These are phyloP conservation scores for Pandemis corylana DNA, from an alignment of 2,888 invertebrate species.

Conservation along the genomic window DNA sequence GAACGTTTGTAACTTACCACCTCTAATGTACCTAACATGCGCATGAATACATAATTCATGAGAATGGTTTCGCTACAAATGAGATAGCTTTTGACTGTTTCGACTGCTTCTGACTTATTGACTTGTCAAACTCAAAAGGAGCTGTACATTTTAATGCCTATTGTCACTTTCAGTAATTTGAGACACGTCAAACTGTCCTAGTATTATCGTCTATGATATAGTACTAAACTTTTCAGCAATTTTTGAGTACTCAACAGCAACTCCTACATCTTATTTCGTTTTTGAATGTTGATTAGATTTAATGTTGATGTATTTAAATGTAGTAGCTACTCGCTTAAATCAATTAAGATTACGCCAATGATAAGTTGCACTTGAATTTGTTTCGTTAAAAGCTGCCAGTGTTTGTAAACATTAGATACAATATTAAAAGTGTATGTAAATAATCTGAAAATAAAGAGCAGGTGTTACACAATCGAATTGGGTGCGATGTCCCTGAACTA, in stretches of 20 bases:
- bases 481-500: slow-evolving; percentile 76
- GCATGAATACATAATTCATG: slow-evolving; percentile 53
- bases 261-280: neutral
- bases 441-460: slow-evolving; percentile 48
- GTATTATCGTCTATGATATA: too few species aligned
- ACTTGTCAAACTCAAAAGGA: neutral
- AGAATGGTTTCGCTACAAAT: slow-evolving; percentile 43
- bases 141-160: too few species aligned
- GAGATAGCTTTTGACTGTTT: slow-evolving; percentile 35
- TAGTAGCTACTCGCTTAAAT: too few species aligned
- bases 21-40: slow-evolving; percentile 48
- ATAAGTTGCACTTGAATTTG: slow-evolving; percentile 43
- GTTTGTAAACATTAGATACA: slow-evolving; percentile 32
- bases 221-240: too few species aligned
- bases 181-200: too few species aligned
- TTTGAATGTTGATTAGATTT: neutral
- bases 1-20: slow-evolving; percentile 68
- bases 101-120: slow-evolving; percentile 9
- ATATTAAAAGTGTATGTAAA: slow-evolving; percentile 40
- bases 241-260: neutral
- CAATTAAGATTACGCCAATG: slow-evolving; percentile 9
- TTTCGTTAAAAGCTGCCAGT: slow-evolving; percentile 27
- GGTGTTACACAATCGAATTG: slow-evolving; percentile 73
- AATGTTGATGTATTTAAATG: neutral
- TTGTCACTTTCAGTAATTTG: too few species aligned